phyloP scores from a whole-genome alignment of 1,140 invertebrate genomes.

The Solenopsis fugax region DNA sequence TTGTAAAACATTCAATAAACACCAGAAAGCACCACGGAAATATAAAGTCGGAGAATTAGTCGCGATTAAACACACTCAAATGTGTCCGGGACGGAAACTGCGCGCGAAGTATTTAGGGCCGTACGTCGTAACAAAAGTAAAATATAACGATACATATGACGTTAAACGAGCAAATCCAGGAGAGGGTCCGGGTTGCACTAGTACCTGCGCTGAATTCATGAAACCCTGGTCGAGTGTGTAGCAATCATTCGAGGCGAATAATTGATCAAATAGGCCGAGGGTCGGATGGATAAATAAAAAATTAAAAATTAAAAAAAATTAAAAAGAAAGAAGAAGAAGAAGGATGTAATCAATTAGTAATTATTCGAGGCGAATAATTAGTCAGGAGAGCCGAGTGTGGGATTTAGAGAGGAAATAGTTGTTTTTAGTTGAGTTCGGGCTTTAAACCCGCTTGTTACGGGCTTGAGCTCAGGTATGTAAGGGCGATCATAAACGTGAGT shows the following conservation, averaged over 20 bases:
- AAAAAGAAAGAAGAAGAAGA: too few species aligned
- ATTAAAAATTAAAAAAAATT: too few species aligned
- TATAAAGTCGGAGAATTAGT: background rate
- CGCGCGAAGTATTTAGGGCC: background rate
- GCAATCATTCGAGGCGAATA: background rate
- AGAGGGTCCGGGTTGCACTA: background rate
- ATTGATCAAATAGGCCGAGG: background rate
- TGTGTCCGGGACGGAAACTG: background rate
- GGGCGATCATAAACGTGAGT: too few species aligned
- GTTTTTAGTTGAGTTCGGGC: too few species aligned
- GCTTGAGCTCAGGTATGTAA: too few species aligned
- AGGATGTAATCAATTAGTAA: too few species aligned
- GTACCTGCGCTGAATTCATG: background rate
- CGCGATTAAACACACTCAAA: background rate
- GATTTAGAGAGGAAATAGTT: too few species aligned
- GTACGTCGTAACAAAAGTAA: background rate
- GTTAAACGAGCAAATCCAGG: background rate
- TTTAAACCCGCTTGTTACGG: too few species aligned
- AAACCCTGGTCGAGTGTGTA: background rate
- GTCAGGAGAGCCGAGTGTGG: too few species aligned
- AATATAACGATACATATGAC: background rate
- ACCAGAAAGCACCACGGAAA: background rate
- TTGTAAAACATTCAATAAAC: conserved; percentile 71
- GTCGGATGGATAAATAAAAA: too few species aligned
- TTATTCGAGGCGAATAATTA: too few species aligned